phyloP scores from a whole-genome alignment of 2,113 vertebrate species.

The Syngnathus scovelli region DNA sequence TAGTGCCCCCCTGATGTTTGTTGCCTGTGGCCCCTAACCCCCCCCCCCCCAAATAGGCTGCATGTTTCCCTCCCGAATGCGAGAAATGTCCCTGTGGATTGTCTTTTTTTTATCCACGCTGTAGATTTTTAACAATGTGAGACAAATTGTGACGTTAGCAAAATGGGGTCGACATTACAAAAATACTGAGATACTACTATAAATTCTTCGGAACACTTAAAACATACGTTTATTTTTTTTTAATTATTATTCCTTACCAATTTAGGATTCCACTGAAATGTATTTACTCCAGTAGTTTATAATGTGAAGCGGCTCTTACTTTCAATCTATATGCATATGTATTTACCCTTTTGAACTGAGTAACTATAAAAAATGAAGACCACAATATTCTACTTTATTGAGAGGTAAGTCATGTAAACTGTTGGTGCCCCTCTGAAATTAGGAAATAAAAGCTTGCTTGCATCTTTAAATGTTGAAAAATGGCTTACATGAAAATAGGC shows the following conservation, averaged over 20 bases:
- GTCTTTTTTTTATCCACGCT: background rate
- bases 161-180: background rate
- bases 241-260: no score
- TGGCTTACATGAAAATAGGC: background rate
- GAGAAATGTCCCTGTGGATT: constrained; percentile 21
- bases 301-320: no score
- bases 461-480: background rate
- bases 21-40: constrained; percentile 46
- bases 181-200: background rate
- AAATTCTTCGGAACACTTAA: background rate
- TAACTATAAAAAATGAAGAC: no score
- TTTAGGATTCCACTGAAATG: no score
- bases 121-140: background rate
- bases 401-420: no score
- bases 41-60: constrained; percentile 36
- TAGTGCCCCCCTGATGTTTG: constrained; percentile 44
- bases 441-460: background rate
- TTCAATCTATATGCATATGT: no score
- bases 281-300: no score
- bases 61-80: constrained; percentile 38
- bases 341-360: no score
- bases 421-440: background rate
- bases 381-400: no score
- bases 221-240: no score
- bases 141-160: background rate